These are phyloP conservation scores for Lordiphosa andalusiaca DNA, from an alignment of 2,888 invertebrate species.

Conservation along the genomic window DNA sequence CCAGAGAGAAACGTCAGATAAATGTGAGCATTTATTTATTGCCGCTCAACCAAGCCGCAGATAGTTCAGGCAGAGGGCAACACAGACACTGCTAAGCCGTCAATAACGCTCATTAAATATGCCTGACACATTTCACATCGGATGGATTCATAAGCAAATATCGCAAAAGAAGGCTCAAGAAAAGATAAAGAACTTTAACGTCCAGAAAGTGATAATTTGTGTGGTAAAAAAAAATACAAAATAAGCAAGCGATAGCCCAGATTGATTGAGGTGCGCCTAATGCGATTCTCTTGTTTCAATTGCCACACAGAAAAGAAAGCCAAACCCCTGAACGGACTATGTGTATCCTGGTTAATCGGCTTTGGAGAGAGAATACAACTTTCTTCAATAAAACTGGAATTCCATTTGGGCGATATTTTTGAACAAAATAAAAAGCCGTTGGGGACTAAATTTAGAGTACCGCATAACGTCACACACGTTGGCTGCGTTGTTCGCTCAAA, in stretches of 20 bases:
- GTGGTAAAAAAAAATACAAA: slow-evolving; percentile 4
- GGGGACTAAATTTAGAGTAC: too few relatives aligned
- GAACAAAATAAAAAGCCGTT: too few relatives aligned
- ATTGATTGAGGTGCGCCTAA: slow-evolving; percentile 1
- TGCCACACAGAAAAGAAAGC: not conserved
- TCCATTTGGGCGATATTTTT: too few relatives aligned
- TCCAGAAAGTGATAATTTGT: slow-evolving; percentile 39
- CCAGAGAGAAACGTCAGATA: slow-evolving; percentile 33
- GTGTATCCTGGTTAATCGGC: too few relatives aligned
- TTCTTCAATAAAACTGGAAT: too few relatives aligned
- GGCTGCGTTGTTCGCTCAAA: too few relatives aligned
- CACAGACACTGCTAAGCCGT: slow-evolving; percentile 22
- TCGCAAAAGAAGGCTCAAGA: slow-evolving; percentile 16
- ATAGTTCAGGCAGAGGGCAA: slow-evolving; percentile 16
- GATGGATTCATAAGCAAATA: slow-evolving; percentile 25
- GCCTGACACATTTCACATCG: slow-evolving; percentile 46
- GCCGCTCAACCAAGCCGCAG: slow-evolving; percentile 12
- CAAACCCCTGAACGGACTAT: too few relatives aligned
- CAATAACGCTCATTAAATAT: slow-evolving; percentile 47
- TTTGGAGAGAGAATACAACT: too few relatives aligned
- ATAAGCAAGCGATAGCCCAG: not conserved
- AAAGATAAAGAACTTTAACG: slow-evolving; percentile 7
- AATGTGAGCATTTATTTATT: slow-evolving; percentile 46
- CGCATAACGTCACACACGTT: too few relatives aligned
- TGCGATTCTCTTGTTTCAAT: slow-evolving; percentile 10